Conservation (phyloP, 2,888 invertebrate genomes). For the Prenolepis imparis region DNA sequence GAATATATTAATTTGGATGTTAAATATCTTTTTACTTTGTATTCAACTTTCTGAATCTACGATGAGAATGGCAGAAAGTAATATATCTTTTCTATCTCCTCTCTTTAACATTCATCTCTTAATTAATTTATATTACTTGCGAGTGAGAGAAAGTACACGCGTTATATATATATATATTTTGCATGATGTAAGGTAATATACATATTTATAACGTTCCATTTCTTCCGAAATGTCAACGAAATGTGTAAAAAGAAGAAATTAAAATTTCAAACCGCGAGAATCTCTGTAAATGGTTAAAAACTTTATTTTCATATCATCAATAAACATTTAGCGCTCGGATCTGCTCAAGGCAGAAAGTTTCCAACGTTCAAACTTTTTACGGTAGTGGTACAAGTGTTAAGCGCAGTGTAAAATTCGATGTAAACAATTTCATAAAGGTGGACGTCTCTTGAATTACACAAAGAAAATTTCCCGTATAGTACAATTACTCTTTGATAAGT, state of each 20-base stretch:
- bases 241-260: not conserved
- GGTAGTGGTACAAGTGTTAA: constrained; percentile 11
- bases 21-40: constrained; percentile 24
- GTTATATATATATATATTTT: not conserved
- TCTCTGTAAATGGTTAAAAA: constrained; percentile 16
- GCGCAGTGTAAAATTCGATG: constrained; percentile 24
- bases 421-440: constrained; percentile 40
- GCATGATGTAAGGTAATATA: not conserved
- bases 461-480: constrained; percentile 9
- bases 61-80: not conserved
- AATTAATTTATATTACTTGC: not conserved
- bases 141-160: not conserved
- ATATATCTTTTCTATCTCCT: not conserved
- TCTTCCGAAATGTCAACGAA: too few species aligned
- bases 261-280: constrained; percentile 15
- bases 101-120: not conserved
- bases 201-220: too few species aligned
- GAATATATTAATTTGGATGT: constrained; percentile 9
- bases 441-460: not conserved
- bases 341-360: constrained; percentile 4
- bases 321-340: constrained; percentile 16
- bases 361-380: constrained; percentile 12
- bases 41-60: not conserved
- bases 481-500: constrained; percentile 39
- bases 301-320: constrained; percentile 11